Evolutionary conservation across 2,113 vertebrate genomes (phyloP).

Genomic region (Eira barbara): DNA sequence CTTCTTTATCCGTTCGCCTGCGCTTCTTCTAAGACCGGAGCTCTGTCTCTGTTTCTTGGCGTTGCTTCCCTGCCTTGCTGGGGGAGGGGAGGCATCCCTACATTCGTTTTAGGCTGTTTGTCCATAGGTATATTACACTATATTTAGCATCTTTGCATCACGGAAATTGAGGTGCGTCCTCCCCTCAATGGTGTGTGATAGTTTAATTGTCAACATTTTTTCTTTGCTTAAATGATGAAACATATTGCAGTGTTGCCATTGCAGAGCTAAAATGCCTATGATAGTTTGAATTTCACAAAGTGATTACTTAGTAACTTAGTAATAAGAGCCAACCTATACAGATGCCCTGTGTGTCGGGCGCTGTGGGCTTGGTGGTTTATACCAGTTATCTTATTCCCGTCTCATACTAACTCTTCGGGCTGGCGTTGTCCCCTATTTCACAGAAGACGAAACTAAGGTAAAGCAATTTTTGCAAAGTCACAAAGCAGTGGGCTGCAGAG

Average conservation of each 20-base stretch:
- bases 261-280: neutral
- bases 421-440: neutral
- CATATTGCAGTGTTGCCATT: neutral
- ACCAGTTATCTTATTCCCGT: neutral
- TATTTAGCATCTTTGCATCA: neutral
- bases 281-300: neutral
- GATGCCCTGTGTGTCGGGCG: neutral
- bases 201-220: neutral
- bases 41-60: neutral
- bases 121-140: accelerated
- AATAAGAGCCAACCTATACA: neutral
- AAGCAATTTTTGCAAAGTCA: neutral
- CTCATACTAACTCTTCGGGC: neutral
- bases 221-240: neutral
- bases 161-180: neutral
- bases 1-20: neutral
- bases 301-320: neutral
- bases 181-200: neutral
- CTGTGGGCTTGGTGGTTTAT: neutral
- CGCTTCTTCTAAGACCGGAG: accelerated
- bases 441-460: neutral
- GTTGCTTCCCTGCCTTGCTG: neutral
- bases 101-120: neutral
- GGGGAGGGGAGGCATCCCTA: accelerated
- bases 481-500: neutral